Conservation (phyloP, 37 sponge, comb jelly and placozoan species). For the Cladorhizidae sp. region DNA sequence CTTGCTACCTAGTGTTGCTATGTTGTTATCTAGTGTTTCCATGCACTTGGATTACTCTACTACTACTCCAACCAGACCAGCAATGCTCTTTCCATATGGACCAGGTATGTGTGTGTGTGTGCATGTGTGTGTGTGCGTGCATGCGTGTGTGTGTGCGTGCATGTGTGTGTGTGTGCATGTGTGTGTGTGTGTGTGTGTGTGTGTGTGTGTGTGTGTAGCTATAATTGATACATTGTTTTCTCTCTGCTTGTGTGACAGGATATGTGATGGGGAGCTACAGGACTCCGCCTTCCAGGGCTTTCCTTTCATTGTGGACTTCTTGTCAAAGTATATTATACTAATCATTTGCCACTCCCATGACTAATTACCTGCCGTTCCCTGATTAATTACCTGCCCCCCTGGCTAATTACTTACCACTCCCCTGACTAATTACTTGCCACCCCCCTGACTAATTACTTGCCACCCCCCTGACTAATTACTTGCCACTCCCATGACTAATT, state of each 20-base stretch:
- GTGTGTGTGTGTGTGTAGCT: not conserved
- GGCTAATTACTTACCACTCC: no score
- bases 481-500: no score
- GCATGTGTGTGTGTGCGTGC: not conserved
- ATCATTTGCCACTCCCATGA: no score
- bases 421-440: no score
- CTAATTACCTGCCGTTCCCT: no score
- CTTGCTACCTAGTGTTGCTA: no score
- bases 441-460: no score
- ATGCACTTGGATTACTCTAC: conserved; percentile 80
- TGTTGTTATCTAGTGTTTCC: conserved; percentile 58
- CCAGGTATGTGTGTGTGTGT: conserved; percentile 20
- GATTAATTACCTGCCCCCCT: no score
- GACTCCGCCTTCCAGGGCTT: conserved; percentile 67
- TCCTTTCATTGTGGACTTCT: conserved; percentile 61
- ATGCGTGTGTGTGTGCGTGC: not conserved
- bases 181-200: not conserved
- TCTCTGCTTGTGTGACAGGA: conserved; percentile 6
- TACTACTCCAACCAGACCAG: conserved; percentile 61
- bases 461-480: no score
- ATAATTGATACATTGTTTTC: no score
- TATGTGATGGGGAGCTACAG: conserved; percentile 53
- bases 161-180: conserved; percentile 24
- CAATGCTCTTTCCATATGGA: conserved; percentile 77
- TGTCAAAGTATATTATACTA: conserved; percentile 58